phyloP scores from a whole-genome alignment of 2,888 invertebrate species.

The Capitulum mitella region DNA sequence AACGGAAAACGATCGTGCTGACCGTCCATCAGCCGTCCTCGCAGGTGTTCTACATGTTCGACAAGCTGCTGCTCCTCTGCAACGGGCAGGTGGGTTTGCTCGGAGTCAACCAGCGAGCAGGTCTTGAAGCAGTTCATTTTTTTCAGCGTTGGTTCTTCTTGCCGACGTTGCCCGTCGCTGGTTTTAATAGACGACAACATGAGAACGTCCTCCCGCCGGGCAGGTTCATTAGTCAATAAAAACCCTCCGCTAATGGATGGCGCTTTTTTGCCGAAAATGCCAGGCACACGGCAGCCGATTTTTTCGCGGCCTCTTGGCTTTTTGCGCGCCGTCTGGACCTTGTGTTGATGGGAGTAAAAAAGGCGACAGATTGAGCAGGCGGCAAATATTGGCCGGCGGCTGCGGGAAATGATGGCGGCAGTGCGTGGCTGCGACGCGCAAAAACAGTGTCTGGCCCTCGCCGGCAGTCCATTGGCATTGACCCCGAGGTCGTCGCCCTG shows the following conservation, averaged over 20 bases:
- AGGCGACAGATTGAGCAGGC: background rate
- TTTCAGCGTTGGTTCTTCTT: no score
- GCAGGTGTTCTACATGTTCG: conserved; percentile 75
- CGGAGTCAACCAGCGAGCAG: no score
- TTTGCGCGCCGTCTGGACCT: background rate
- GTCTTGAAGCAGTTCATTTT: no score
- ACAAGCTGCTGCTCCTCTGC: conserved; percentile 61
- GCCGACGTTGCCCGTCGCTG: no score
- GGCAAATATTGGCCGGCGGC: background rate
- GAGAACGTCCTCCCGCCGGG: no score
- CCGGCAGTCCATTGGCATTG: background rate
- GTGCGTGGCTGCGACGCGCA: background rate
- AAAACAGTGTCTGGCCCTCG: background rate
- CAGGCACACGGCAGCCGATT: background rate
- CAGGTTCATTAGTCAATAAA: no score
- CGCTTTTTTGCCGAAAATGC: background rate
- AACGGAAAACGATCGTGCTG: conserved; percentile 68
- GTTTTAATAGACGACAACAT: no score
- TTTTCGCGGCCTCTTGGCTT: background rate
- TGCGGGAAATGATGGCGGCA: background rate
- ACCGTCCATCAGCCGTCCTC: conserved; percentile 77
- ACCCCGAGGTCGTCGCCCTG: background rate
- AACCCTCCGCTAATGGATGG: background rate
- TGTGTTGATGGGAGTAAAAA: conserved; percentile 13
- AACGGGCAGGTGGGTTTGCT: conserved; percentile 53